Evolutionary conservation across 2,888 invertebrate species (phyloP), one percentile per base, ranked within the genome.

Genomic region (Amorpha juglandis): DNA sequence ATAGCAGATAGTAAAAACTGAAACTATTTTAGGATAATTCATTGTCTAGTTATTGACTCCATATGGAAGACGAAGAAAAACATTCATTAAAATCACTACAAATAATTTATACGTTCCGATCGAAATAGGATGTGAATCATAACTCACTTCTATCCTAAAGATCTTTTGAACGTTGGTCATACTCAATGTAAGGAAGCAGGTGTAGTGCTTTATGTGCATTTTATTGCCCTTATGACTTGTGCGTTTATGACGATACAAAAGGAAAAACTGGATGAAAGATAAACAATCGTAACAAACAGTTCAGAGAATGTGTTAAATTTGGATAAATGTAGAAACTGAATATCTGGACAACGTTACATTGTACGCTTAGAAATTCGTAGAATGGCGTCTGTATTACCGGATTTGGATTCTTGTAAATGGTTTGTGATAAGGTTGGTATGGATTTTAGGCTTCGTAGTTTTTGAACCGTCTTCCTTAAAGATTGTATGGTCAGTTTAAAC

Each of bases 201-300:
- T 63, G 63, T 33, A 51, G 11, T 16, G 12, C 38, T 50, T 51
- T 33, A 63, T 63, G 16, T 14, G 6, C 38, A 12, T 58, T 58
- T 58, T 58, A 42, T 19, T 19, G 42, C 42, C 19, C 16, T 58
- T 58, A 58, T 58, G 58, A 58, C 38, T 58, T 58, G 42, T 58
- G 42, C 42, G 42, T 58, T 58, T 58, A 58, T 58, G 58, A 58
- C 42, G 58, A 58, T 38, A 58, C 58, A 58, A 58, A 58, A 42
- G 19, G 58, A 58, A 58, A 58, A 58, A 58, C 38, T 58, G 38
- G 16, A 58, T 58, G 38, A 38, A 55, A 55, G 42, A 38, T 58
- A 58, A 58, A 58, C 58, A 58, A 58, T 38, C 35, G 19, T 11
- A 38, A 55, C 58, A 58, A 55, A 58, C 35, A 53, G 42, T 58